Conservation (phyloP, 2,888 invertebrate species). For the Epirrhoe alternata region DNA sequence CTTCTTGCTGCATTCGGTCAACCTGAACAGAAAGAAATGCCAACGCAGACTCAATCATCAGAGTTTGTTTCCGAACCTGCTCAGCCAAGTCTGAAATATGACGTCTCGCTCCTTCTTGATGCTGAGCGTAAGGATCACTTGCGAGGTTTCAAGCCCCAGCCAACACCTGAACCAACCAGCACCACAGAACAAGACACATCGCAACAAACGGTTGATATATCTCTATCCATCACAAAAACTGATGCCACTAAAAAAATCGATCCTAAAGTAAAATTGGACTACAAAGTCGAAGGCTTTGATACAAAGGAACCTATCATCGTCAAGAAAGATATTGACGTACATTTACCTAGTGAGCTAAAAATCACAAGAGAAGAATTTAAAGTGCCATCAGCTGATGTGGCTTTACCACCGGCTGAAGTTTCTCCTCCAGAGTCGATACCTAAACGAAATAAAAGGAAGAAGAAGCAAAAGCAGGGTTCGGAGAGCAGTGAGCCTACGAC, state of each 20-base stretch:
- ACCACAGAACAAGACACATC: slow-evolving; percentile 41
- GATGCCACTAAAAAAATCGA: slow-evolving; percentile 53
- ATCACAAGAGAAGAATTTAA: slow-evolving; percentile 54
- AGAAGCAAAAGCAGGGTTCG: slow-evolving; percentile 84
- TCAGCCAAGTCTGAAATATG: slow-evolving; percentile 50
- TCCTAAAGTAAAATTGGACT: slow-evolving; percentile 67
- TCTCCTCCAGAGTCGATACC: slow-evolving; percentile 56
- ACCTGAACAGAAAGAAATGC: slow-evolving; percentile 65
- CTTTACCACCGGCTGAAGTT: slow-evolving; percentile 54
- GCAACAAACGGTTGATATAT: slow-evolving; percentile 67
- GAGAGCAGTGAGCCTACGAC: slow-evolving; percentile 61
- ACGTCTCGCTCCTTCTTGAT: slow-evolving; percentile 62
- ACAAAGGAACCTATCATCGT: slow-evolving; percentile 57
- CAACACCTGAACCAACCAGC: slow-evolving; percentile 23
- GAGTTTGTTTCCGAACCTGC: slow-evolving; percentile 39
- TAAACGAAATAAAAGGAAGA: slow-evolving; percentile 87
- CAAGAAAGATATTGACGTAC: slow-evolving; percentile 72
- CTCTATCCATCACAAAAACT: slow-evolving; percentile 67
- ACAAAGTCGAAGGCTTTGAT: slow-evolving; percentile 67
- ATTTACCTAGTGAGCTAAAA: slow-evolving; percentile 65
- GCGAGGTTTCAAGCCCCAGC: slow-evolving; percentile 46
- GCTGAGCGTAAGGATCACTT: slow-evolving; percentile 66
- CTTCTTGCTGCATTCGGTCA: slow-evolving; percentile 56
- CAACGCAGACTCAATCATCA: slow-evolving; percentile 48
- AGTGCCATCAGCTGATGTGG: slow-evolving; percentile 53